A percentile compares a stretch with the other conserved stretches of the same genome.
Conservation (phyloP, 2,888 invertebrate genomes). For the Melinopterus prodromus region DNA sequence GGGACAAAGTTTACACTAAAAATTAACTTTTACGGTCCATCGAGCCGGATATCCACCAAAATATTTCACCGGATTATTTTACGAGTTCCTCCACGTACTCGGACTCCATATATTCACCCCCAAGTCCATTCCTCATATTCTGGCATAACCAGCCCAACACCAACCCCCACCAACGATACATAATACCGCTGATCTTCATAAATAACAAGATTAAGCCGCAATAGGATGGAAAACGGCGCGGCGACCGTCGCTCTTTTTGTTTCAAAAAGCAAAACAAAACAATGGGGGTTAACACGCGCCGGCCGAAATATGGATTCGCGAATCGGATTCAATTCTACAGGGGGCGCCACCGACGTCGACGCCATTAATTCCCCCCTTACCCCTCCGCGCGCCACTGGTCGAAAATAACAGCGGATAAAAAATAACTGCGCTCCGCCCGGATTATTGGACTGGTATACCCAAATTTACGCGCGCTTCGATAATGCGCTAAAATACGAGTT, state of each 20-base stretch:
- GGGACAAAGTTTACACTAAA: neutral
- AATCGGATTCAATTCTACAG: neutral
- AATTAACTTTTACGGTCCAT: neutral
- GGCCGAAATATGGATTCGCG: neutral
- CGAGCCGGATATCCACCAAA: neutral
- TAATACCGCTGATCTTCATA: constrained; percentile 4
- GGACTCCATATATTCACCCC: neutral
- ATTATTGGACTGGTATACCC: neutral
- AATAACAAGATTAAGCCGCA: neutral
- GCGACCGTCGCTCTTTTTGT: neutral
- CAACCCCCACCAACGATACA: neutral
- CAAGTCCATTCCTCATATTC: neutral
- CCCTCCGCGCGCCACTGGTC: neutral
- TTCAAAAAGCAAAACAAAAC: neutral
- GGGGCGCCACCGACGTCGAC: neutral
- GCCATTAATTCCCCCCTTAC: neutral
- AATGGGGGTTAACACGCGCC: neutral
- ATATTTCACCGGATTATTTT: neutral
- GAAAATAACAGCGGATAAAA: neutral
- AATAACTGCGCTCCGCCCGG: neutral
- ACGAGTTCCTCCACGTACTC: neutral
- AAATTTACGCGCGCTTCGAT: neutral
- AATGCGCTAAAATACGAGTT: neutral
- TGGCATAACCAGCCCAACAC: neutral
- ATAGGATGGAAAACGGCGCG: neutral